Conservation (phyloP, 2,888 invertebrate species). For the Volucella inanis region DNA sequence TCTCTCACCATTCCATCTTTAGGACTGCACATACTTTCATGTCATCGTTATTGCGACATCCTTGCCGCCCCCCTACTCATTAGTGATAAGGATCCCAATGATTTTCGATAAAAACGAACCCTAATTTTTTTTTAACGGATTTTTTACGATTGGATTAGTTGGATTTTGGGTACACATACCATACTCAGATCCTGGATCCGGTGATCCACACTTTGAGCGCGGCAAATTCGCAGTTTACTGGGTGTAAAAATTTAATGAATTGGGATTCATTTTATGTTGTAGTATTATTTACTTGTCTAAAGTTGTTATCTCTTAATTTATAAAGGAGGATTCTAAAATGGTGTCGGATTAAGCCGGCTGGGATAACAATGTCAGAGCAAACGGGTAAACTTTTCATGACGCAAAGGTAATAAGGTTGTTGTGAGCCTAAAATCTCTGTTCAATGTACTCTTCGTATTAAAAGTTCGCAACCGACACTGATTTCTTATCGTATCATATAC, state of each 20-base stretch:
- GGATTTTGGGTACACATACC: background rate
- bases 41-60: slow-evolving; percentile 17
- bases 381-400: slow-evolving; percentile 23
- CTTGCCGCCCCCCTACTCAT: background rate
- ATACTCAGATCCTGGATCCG: slow-evolving; percentile 3
- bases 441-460: slow-evolving; percentile 38
- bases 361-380: background rate
- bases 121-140: slow-evolving; percentile 24
- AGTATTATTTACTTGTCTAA: slow-evolving; percentile 64
- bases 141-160: slow-evolving; percentile 60
- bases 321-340: slow-evolving; percentile 28
- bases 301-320: slow-evolving; percentile 57
- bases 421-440: background rate
- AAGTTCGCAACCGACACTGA: slow-evolving; percentile 43
- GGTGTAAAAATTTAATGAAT: slow-evolving; percentile 68
- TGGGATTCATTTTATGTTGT: slow-evolving; percentile 68
- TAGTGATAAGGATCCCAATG: slow-evolving; percentile 38
- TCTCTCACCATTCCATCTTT: background rate
- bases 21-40: slow-evolving; percentile 35
- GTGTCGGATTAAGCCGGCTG: background rate
- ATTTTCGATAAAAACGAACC: slow-evolving; percentile 57
- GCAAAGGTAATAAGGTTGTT: background rate
- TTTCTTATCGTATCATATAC: slow-evolving; percentile 38
- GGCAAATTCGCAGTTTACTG: slow-evolving; percentile 53
- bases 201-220: slow-evolving; percentile 10